A percentile compares a stretch with the other conserved stretches of the same genome.
Conservation (phyloP, 2,113 vertebrate species). For the Anser cygnoides region DNA sequence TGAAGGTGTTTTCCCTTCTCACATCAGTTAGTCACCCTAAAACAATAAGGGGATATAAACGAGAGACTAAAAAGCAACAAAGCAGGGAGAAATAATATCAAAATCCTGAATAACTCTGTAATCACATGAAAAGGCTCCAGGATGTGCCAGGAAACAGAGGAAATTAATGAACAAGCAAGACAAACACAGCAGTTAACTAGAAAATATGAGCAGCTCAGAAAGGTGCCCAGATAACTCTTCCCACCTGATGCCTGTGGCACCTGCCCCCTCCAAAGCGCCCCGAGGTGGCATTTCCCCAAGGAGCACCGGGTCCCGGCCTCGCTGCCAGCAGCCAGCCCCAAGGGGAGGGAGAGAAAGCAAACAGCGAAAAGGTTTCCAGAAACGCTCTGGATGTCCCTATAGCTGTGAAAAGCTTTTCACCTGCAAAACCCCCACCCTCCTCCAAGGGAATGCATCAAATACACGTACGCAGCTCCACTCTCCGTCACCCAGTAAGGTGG, state of each 20-base stretch:
- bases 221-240: background rate
- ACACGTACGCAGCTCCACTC: too few species aligned
- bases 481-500: fast-evolving
- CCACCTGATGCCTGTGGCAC: background rate
- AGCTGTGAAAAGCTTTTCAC: background rate
- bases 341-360: slow-evolving; percentile 22
- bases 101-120: background rate
- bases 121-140: background rate
- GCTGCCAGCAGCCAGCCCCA: background rate
- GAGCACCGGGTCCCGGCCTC: background rate
- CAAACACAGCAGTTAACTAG: slow-evolving; percentile 1
- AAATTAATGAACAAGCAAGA: slow-evolving; percentile 6
- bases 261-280: background rate
- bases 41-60: background rate
- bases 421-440: background rate
- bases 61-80: slow-evolving; percentile 2
- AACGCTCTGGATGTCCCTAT: background rate
- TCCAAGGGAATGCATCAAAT: background rate
- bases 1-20: background rate
- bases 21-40: background rate
- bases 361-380: slow-evolving; percentile 30
- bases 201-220: background rate
- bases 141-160: background rate
- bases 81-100: background rate
- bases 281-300: background rate